Evolutionary conservation across 2,888 invertebrate species (phyloP).

Genomic region (Coelopa pilipes): DNA sequence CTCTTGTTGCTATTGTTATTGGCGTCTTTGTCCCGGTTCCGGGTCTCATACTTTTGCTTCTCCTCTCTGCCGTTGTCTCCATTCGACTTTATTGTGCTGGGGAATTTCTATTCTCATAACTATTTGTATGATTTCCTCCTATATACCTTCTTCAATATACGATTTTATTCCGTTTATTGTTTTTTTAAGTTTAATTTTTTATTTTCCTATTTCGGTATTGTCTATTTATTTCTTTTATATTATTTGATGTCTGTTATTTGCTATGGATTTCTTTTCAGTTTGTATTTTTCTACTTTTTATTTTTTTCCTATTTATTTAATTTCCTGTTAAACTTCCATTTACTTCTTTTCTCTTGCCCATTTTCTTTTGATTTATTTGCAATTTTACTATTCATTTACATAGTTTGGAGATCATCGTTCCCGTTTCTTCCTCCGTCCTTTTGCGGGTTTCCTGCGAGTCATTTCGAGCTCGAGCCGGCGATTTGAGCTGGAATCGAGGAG

Average conservation of each 20-base stretch:
- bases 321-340: no score
- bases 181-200: conserved; percentile 6
- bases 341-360: no score
- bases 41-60: background rate
- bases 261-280: no score
- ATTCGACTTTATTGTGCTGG: background rate
- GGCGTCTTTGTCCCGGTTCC: background rate
- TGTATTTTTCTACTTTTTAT: no score
- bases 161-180: background rate
- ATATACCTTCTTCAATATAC: background rate
- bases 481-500: no score
- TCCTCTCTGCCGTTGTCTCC: background rate
- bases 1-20: background rate
- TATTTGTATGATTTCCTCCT: background rate
- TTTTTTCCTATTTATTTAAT: no score
- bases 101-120: background rate
- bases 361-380: no score
- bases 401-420: no score
- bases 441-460: no score
- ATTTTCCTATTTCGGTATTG: background rate
- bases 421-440: no score
- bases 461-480: no score
- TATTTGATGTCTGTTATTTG: conserved; percentile 23
- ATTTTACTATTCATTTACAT: no score
- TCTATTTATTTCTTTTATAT: conserved; percentile 21